phyloP scores from a whole-genome alignment of 2,797 vertebrate species.

The Rousettus madagascariensis region DNA sequence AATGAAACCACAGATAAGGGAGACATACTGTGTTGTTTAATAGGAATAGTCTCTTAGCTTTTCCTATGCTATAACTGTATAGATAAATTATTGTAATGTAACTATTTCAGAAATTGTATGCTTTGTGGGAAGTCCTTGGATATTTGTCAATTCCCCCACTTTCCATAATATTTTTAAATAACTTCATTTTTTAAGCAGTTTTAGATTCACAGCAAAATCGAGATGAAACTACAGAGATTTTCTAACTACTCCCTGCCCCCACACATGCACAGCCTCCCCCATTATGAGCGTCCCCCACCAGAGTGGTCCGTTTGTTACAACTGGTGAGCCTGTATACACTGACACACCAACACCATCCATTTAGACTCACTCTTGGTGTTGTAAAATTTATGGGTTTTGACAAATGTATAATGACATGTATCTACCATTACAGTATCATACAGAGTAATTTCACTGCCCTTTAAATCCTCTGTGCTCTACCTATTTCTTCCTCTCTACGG shows the following conservation, averaged over 20 bases:
- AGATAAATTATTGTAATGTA: neutral
- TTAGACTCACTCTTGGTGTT: neutral
- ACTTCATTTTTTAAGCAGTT: neutral
- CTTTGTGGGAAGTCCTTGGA: neutral
- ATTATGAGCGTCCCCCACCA: neutral
- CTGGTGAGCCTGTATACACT: neutral
- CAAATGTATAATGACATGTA: neutral
- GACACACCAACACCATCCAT: neutral
- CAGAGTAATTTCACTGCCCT: neutral
- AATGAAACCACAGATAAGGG: neutral
- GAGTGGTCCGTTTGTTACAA: neutral
- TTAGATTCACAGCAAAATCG: neutral
- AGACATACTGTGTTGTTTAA: neutral
- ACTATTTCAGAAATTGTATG: constrained; percentile 5
- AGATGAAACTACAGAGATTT: neutral
- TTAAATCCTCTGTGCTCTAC: neutral
- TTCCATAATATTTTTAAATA: neutral
- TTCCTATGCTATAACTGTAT: neutral
- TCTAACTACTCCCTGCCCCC: neutral
- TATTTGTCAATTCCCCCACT: neutral
- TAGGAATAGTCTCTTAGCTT: neutral
- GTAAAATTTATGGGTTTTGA: neutral
- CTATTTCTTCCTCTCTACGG: neutral
- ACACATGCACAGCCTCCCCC: neutral
- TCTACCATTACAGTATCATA: neutral